These are phyloP conservation scores for Poecilia wingei DNA, from an alignment of 2,797 vertebrate genomes.

Conservation along the genomic window DNA sequence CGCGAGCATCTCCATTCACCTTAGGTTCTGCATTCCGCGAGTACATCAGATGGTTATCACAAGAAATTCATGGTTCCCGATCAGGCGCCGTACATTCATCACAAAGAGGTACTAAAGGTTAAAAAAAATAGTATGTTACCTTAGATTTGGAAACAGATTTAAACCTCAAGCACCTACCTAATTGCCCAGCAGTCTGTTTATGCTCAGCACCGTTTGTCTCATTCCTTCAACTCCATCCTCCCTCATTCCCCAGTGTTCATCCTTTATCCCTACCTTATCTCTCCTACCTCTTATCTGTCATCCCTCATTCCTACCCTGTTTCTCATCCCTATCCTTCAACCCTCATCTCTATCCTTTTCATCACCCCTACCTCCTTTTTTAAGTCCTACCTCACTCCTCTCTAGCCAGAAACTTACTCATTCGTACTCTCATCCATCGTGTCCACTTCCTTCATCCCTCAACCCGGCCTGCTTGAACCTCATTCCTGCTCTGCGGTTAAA, in stretches of 20 bases:
- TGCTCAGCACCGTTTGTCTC: neutral
- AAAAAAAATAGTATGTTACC: neutral
- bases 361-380: neutral
- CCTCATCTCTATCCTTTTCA: neutral
- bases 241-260: neutral
- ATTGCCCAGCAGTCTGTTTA: neutral
- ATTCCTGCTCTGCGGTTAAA: neutral
- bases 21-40: neutral
- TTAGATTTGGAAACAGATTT: neutral
- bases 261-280: neutral
- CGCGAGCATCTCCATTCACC: neutral
- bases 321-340: neutral
- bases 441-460: neutral
- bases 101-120: neutral
- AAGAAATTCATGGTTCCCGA: neutral
- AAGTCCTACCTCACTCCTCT: neutral
- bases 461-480: neutral
- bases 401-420: neutral
- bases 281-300: neutral
- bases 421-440: neutral
- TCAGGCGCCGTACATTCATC: neutral
- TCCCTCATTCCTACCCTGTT: neutral
- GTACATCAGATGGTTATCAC: neutral
- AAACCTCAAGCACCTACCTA: neutral
- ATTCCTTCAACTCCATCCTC: neutral